A percentile compares a stretch with the other conserved stretches of the same genome.
These are phyloP conservation scores for Drosophila colorata DNA, from an alignment of 2,888 invertebrate genomes.

Conservation along the genomic window DNA sequence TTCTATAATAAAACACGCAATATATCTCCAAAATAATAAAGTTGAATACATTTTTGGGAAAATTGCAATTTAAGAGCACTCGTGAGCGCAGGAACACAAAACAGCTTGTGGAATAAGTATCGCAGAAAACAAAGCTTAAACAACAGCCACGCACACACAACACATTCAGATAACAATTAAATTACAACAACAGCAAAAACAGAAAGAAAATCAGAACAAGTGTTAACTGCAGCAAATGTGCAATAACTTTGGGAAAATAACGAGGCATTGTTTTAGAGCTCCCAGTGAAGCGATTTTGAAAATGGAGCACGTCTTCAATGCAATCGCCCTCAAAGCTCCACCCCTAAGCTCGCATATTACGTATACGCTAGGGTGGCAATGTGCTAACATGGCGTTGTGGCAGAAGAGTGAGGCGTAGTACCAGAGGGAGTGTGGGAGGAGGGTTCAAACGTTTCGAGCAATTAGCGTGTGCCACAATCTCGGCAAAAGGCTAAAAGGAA, in stretches of 20 bases:
- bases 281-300: conserved; percentile 46
- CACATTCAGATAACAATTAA: conserved; percentile 62
- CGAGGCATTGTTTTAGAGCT: conserved; percentile 57
- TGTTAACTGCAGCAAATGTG: conserved; percentile 71
- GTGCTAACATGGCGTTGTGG: conserved; percentile 35
- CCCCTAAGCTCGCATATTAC: conserved; percentile 16
- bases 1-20: no score
- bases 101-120: conserved; percentile 2
- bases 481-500: conserved; percentile 61
- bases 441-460: conserved; percentile 60
- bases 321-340: conserved; percentile 27
- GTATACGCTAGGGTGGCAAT: conserved; percentile 28
- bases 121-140: conserved; percentile 15
- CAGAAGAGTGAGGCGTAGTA: neutral
- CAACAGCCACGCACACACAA: conserved; percentile 3
- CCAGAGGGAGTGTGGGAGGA: neutral
- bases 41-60: neutral
- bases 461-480: conserved; percentile 77
- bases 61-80: neutral
- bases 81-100: neutral
- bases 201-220: conserved; percentile 45
- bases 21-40: neutral
- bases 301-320: conserved; percentile 55
- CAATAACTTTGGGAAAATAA: conserved; percentile 58
- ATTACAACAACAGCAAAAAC: conserved; percentile 39